Percentiles rank a stretch among this genome's conserved stretches.
Evolutionary conservation across 23 tunicate species (phyloP).

Genomic region (Styela plicata): DNA sequence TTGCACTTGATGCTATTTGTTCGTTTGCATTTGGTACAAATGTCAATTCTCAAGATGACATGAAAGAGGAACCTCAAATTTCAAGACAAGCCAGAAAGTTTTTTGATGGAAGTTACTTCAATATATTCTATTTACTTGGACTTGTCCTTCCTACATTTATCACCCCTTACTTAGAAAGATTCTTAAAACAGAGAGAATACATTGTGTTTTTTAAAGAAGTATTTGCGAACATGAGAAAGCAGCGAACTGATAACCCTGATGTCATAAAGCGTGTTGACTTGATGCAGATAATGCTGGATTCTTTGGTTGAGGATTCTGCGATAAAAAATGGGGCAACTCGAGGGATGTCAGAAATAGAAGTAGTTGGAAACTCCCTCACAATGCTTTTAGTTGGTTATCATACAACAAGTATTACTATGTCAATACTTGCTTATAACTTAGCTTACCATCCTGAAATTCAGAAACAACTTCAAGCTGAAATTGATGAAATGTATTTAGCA

Average conservation of each 20-base stretch:
- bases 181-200: not conserved
- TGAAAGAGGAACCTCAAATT: not conserved
- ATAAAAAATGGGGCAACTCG: not conserved
- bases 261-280: not conserved
- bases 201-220: not conserved
- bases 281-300: not conserved
- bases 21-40: constrained; percentile 70
- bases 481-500: constrained; percentile 21
- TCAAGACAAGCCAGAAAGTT: not conserved
- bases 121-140: constrained; percentile 16
- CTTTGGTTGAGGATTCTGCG: not conserved
- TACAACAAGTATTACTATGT: constrained; percentile 53
- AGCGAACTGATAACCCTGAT: not conserved
- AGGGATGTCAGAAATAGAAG: constrained; percentile 59
- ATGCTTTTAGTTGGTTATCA: constrained; percentile 75
- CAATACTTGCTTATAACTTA: constrained; percentile 52
- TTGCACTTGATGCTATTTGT: constrained; percentile 58
- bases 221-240: not conserved
- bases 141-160: constrained; percentile 15
- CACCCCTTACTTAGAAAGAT: not conserved
- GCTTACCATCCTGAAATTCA: constrained; percentile 50
- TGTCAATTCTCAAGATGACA: constrained; percentile 35
- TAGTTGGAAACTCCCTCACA: constrained; percentile 41
- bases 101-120: not conserved
- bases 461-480: constrained; percentile 44